These are phyloP conservation scores for Drosophila leontia DNA, from an alignment of 1,140 invertebrate genomes.

Conservation along the genomic window DNA sequence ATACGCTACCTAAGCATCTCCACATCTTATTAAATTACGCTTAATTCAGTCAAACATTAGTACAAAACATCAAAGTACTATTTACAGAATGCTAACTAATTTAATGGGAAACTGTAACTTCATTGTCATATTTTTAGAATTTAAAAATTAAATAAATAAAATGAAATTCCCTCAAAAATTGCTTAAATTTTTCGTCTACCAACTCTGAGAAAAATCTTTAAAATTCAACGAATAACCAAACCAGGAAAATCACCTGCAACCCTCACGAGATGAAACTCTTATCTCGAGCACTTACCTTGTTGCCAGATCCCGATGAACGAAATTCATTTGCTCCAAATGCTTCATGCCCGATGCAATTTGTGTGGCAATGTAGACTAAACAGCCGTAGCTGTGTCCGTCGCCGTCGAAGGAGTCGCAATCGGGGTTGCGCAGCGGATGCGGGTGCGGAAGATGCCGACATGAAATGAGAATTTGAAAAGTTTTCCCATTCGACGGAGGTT, in stretches of 20 bases:
- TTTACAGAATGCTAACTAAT: too few species aligned
- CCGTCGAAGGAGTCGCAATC: slow-evolving; percentile 20
- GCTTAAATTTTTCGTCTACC: not conserved
- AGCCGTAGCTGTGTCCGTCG: slow-evolving; percentile 87
- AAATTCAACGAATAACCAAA: not conserved
- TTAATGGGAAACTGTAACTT: too few species aligned
- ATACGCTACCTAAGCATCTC: too few species aligned
- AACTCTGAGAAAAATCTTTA: slow-evolving; percentile 5
- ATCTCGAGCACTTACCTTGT: slow-evolving; percentile 87
- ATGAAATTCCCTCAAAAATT: not conserved
- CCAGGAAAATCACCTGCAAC: not conserved
- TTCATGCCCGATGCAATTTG: slow-evolving; percentile 95
- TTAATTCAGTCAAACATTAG: too few species aligned
- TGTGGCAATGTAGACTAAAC: slow-evolving; percentile 90
- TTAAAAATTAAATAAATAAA: too few species aligned
- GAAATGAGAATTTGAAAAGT: slow-evolving; percentile 82
- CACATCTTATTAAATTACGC: too few species aligned
- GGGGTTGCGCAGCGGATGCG: slow-evolving; percentile 41
- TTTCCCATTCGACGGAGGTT: slow-evolving; percentile 63
- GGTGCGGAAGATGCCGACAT: slow-evolving; percentile 64
- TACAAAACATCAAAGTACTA: too few species aligned
- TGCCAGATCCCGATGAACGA: slow-evolving; percentile 92
- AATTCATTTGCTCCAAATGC: slow-evolving; percentile 92
- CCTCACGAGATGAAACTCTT: slow-evolving; percentile 30
- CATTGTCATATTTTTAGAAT: too few species aligned